Evolutionary conservation across 2,888 invertebrate genomes (phyloP).

Genomic region (Aspidapion aeneum): DNA sequence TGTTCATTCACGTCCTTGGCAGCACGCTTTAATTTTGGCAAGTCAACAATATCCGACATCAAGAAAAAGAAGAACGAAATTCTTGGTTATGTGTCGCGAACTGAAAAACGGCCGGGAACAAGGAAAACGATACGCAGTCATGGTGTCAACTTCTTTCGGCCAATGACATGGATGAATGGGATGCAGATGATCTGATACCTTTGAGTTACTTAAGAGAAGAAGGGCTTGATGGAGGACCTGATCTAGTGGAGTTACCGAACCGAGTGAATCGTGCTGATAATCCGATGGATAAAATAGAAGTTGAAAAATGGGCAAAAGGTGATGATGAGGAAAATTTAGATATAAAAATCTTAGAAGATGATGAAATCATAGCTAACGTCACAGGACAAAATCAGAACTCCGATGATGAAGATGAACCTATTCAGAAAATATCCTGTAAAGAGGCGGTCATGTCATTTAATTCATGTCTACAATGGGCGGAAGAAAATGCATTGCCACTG

Average conservation of each 20-base stretch:
- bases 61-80: constrained; percentile 9
- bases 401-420: constrained; percentile 11
- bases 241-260: constrained; percentile 3
- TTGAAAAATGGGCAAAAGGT: constrained; percentile 12
- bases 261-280: constrained; percentile 6
- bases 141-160: constrained; percentile 7
- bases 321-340: constrained; percentile 6
- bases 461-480: constrained; percentile 7
- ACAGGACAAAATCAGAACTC: constrained; percentile 8
- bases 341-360: constrained; percentile 9
- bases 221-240: constrained; percentile 2
- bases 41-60: constrained; percentile 11
- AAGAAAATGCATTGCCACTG: constrained; percentile 9
- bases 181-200: not conserved
- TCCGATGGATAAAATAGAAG: constrained; percentile 1
- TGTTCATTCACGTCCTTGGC: constrained; percentile 5
- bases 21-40: constrained; percentile 8
- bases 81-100: constrained; percentile 10
- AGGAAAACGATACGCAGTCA: constrained; percentile 5
- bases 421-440: constrained; percentile 8
- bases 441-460: constrained; percentile 6
- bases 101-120: constrained; percentile 8
- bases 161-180: not conserved
- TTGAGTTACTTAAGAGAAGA: not conserved
- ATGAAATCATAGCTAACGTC: constrained; percentile 5